Percentiles rank a stretch among this genome's conserved stretches.
phyloP scores from a whole-genome alignment of 2,113 vertebrate genomes.

The Lagopus leucura region DNA sequence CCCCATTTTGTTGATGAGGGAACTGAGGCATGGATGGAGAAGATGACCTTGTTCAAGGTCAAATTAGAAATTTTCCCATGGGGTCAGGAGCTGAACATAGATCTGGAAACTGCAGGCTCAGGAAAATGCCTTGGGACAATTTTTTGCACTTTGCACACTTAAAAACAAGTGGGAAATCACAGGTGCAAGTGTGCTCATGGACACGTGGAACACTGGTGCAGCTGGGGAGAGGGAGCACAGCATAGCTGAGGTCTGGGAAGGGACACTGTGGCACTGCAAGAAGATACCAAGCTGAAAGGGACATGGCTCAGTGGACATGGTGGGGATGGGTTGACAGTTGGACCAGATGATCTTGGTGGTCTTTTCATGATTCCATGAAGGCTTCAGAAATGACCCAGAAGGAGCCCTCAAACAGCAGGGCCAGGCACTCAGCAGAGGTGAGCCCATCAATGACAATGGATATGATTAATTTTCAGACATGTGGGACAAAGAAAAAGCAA shows the following conservation, averaged over 20 bases:
- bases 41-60: conserved; percentile 50
- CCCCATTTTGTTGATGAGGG: neutral
- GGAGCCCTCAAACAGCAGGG: neutral
- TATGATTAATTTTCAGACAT: neutral
- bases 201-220: accelerated
- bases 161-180: neutral
- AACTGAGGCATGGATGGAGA: neutral
- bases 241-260: accelerated
- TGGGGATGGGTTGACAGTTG: too few relatives aligned
- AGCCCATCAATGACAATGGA: neutral
- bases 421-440: accelerated
- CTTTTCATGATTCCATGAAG: neutral
- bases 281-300: neutral
- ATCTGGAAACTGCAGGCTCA: neutral
- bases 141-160: neutral
- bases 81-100: neutral
- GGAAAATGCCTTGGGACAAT: neutral
- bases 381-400: neutral
- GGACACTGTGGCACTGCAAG: accelerated
- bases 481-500: neutral
- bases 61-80: neutral
- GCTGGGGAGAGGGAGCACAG: neutral
- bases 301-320: too few relatives aligned
- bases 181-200: accelerated
- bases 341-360: too few relatives aligned